phyloP scores from a whole-genome alignment of 2,797 vertebrate species.

The Enteromius mattozi region DNA sequence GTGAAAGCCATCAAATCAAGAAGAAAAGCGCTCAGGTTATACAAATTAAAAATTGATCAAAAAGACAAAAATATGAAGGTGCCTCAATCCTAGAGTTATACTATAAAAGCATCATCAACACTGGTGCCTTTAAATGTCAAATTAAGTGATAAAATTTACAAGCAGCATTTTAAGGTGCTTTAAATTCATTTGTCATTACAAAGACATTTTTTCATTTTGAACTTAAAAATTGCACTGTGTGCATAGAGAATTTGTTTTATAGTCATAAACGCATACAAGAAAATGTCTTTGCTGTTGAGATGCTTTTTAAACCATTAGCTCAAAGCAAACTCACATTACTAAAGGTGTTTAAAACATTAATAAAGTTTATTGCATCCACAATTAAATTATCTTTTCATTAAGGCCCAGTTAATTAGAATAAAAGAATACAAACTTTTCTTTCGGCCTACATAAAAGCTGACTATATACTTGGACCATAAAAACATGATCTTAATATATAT shows the following conservation, averaged over 20 bases:
- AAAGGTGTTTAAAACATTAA: not conserved
- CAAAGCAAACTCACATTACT: conserved; percentile 2
- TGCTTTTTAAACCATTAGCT: not conserved
- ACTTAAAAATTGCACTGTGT: not conserved
- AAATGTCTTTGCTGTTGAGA: not conserved
- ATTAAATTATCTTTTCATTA: not conserved
- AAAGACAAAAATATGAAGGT: not conserved
- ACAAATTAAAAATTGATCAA: not conserved
- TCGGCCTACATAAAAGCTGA: not conserved
- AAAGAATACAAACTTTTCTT: not conserved
- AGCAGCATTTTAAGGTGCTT: conserved; percentile 2
- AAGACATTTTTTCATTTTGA: not conserved
- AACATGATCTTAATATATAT: not conserved
- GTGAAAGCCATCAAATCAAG: conserved; percentile 1
- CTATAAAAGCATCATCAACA: not conserved
- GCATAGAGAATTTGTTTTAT: not conserved
- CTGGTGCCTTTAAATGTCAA: not conserved
- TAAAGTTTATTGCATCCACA: conserved; percentile 5
- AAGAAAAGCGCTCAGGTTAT: not conserved
- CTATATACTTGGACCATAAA: not conserved
- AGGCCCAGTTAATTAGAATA: not conserved
- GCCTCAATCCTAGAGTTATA: not conserved
- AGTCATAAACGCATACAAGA: not conserved
- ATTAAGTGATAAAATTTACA: not conserved
- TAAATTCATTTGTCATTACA: not conserved